Conservation (phyloP, 2,888 invertebrate species). For the Eristalinus aeneus region DNA sequence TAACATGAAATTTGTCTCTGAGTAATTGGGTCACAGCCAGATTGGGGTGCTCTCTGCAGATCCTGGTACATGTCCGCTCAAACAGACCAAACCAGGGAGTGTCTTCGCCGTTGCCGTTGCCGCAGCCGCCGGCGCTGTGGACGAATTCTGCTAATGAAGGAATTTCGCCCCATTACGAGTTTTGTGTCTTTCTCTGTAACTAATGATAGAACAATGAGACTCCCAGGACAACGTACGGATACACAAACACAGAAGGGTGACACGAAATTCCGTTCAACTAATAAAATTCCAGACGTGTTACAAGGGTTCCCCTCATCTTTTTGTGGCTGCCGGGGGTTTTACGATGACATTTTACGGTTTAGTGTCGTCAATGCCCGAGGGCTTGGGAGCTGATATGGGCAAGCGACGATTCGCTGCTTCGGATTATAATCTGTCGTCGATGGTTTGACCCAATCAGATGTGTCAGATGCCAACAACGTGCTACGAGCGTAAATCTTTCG, state of each 20-base stretch:
- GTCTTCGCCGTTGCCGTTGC: neutral
- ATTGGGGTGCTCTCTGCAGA: constrained; percentile 6
- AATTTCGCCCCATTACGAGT: constrained; percentile 19
- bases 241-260: neutral
- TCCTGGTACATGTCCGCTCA: neutral
- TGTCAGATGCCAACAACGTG: constrained; percentile 14
- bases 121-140: neutral
- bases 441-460: constrained; percentile 61
- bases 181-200: constrained; percentile 7
- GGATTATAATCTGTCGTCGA: constrained; percentile 54
- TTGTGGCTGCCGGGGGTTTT: constrained; percentile 33
- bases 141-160: constrained; percentile 46
- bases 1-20: constrained; percentile 50
- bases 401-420: constrained; percentile 36
- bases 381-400: constrained; percentile 20
- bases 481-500: constrained; percentile 51
- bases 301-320: neutral
- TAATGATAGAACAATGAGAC: constrained; percentile 25
- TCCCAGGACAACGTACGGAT: constrained; percentile 18
- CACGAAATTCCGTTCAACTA: constrained; percentile 18
- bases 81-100: neutral
- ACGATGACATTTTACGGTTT: constrained; percentile 49
- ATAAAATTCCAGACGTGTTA: constrained; percentile 57
- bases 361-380: constrained; percentile 30
- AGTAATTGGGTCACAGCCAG: constrained; percentile 62